phyloP scores from a whole-genome alignment of 1,140 invertebrate genomes.

The Cyrtorhinus lividipennis region DNA sequence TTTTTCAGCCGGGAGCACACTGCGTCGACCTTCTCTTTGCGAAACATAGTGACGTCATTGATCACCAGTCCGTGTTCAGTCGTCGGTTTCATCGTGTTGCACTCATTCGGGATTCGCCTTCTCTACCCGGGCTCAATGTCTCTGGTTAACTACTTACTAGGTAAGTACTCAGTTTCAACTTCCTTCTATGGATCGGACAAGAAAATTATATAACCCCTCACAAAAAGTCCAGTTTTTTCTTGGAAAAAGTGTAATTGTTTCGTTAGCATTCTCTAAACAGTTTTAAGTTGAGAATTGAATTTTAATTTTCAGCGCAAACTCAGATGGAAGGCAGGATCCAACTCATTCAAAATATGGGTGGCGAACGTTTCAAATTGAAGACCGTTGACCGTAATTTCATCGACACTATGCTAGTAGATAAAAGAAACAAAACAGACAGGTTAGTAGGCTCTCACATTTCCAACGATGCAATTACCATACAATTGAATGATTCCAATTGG shows the following conservation, averaged over 20 bases:
- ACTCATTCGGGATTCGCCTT: conserved; percentile 74
- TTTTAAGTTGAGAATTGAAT: too few species aligned
- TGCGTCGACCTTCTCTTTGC: too few species aligned
- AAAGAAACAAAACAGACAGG: conserved; percentile 33
- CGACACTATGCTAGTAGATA: conserved; percentile 81
- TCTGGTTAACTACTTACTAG: conserved; percentile 53
- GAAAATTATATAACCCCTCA: too few species aligned
- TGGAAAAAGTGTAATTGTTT: not conserved
- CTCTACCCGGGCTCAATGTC: conserved; percentile 82
- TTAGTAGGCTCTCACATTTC: too few species aligned
- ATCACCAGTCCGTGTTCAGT: conserved; percentile 45
- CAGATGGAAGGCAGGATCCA: conserved; percentile 59
- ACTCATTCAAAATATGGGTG: conserved; percentile 56
- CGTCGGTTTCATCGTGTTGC: conserved; percentile 58
- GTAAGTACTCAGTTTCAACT: conserved; percentile 33
- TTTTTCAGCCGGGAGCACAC: too few species aligned
- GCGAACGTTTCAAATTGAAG: conserved; percentile 58
- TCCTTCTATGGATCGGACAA: too few species aligned
- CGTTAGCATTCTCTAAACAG: too few species aligned
- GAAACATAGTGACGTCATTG: conserved; percentile 25
- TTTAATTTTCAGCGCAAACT: conserved; percentile 37
- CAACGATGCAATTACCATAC: too few species aligned
- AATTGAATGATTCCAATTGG: too few species aligned
- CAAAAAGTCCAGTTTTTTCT: too few species aligned
- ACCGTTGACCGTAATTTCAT: conserved; percentile 74